Base-by-base conservation (phyloP, 2,113 vertebrate genomes). In the Cnemophilus loriae region DNA sequence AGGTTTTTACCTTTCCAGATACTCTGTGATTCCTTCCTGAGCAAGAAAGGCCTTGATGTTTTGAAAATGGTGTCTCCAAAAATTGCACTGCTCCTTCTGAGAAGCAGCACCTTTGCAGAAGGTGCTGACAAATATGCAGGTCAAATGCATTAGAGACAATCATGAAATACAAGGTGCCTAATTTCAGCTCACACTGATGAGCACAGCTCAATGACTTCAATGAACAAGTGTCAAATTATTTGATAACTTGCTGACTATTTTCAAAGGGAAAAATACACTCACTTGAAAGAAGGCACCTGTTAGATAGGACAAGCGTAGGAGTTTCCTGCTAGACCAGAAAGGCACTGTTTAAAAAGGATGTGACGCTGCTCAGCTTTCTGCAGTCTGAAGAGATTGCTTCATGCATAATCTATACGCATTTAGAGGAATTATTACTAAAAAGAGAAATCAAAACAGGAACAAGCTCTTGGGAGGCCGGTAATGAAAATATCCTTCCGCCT, bases 371-470 rank as follows among this genome's bases (percentile, higher is more conserved):
- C 53, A 64, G 20, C 47, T 55, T 70, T 92, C 28, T 95, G 79
- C 63, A 86, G 32, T 5, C 41, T 69, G 67, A 70, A 85, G 65
- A 76, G 30, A 64, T 17, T 71, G 24, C 27, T 89, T 50, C 50
- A 28, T 65, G 55, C n/a, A 37, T 37, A 24, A 88, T 42, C 41
- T 46, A 44, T 22, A 57, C 16, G 47, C 18, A 44, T 69, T 90
- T 61, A 61, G 76, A 73, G 86, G 89, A 94, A 67, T 69, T 28
- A n/a, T 56, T 76, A 53, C 57, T 80, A 42, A 94, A 92, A 86
- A 24, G 37, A 88, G 80, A 86, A 96, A 92, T 90, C 37, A 84
- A 95, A 96, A 95, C 80, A 96, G 93, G 91, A 96, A 94, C 83
- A n/a, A 84, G 44, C 28, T 79, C 63, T 80, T 57, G 32, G 41